Base-by-base conservation (phyloP, 2,888 invertebrate genomes). In the Orthosia cruda region DNA sequence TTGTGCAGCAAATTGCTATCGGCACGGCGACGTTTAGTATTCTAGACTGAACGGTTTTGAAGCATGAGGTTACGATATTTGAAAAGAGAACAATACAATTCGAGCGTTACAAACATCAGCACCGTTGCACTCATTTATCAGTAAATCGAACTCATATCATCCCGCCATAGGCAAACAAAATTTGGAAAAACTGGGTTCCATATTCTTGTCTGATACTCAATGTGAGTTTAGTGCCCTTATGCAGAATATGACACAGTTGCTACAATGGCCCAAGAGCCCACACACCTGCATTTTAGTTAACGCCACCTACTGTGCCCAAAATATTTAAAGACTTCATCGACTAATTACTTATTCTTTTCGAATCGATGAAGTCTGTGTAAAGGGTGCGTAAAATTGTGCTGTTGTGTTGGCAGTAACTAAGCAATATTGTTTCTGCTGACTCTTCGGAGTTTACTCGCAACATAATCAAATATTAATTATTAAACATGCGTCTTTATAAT, bases 1-100 rank as follows among this genome's bases (percentile, higher is more conserved):
- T 83, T 74, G 73, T 61, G 40, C 67, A 18, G 58, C 65, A 77
- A 79, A 72, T 71, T 80, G 64, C 65, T 57, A 52, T 32, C 57
- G 54, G 16, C 23, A 4, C 9, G 40, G 4, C 12, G 15, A 15
- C n/a, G 47, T 69, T 63, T 66, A 68, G 61, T 55, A 55, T 70
- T 45, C 32, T 58, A 23, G n/a, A 45, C 67, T 32, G 23, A 54
- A 57, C 26, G 23, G 23, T 47, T 55, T 64, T 67, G 20, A 57
- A 57, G 52, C 47, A 68, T 16, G 16, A 52, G 13, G 26, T 49
- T 7, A 50, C 5, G 13, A 23, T 23, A 23, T 59, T 68, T 71
- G 0, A 55, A 45, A 23, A 15, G 4, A 40, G 16, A 16, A 20
- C 18, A n/a, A 52, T 16, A 45, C 45, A 9, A 13, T 23, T 23